A percentile compares a stretch with the other conserved stretches of the same genome.
phyloP scores from a whole-genome alignment of 1,140 invertebrate genomes.

The Lerema accius region DNA sequence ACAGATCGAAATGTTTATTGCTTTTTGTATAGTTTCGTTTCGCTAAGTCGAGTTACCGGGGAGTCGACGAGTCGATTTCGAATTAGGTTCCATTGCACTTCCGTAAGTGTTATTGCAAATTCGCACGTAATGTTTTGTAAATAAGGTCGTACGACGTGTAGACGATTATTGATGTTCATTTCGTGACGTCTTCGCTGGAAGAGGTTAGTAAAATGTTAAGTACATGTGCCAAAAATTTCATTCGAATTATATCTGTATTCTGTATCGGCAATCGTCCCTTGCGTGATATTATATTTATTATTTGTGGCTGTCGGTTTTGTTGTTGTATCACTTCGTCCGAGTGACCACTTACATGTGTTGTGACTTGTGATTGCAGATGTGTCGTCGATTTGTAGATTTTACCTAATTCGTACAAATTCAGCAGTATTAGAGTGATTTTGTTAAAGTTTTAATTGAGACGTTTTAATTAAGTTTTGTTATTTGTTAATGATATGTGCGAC shows the following conservation, averaged over 20 bases:
- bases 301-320: slow-evolving; percentile 23
- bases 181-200: slow-evolving; percentile 42
- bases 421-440: slow-evolving; percentile 82
- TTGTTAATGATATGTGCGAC: slow-evolving; percentile 71
- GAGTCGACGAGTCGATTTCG: slow-evolving; percentile 33
- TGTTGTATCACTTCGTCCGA: slow-evolving; percentile 27
- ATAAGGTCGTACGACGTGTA: slow-evolving; percentile 42
- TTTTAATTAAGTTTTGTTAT: slow-evolving; percentile 82
- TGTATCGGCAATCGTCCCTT: slow-evolving; percentile 23
- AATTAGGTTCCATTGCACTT: slow-evolving; percentile 42
- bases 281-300: slow-evolving; percentile 18
- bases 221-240: slow-evolving; percentile 68
- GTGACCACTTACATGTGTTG: slow-evolving; percentile 48
- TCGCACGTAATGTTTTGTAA: slow-evolving; percentile 45
- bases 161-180: slow-evolving; percentile 43
- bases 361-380: slow-evolving; percentile 64
- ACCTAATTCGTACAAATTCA: slow-evolving; percentile 82
- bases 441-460: slow-evolving; percentile 80
- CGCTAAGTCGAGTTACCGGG: slow-evolving; percentile 39
- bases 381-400: slow-evolving; percentile 67
- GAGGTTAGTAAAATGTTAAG: slow-evolving; percentile 54
- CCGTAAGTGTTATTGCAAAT: slow-evolving; percentile 41
- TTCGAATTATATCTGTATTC: slow-evolving; percentile 27
- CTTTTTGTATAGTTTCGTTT: slow-evolving; percentile 60
- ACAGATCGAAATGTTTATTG: slow-evolving; percentile 65